phyloP scores from a whole-genome alignment of 2,888 invertebrate genomes.

The Brachynemurus nebulosus region DNA sequence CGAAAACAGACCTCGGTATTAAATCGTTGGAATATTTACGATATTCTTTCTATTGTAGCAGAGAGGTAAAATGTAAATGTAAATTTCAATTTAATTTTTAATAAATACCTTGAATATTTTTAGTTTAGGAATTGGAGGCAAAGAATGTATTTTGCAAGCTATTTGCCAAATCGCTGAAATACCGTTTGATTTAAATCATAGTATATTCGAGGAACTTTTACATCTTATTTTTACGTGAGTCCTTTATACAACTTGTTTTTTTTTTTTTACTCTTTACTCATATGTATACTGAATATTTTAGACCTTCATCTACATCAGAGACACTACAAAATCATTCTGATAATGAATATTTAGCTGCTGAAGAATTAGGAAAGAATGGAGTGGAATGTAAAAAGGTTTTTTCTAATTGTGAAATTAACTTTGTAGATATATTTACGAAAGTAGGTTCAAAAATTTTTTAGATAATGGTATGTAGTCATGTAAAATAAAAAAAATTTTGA shows the following conservation, averaged over 20 bases:
- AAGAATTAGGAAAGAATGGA: constrained; percentile 43
- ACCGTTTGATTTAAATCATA: constrained; percentile 49
- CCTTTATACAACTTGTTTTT: constrained; percentile 5
- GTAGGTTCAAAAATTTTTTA: too few species aligned
- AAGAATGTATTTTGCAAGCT: constrained; percentile 55
- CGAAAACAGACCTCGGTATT: background rate
- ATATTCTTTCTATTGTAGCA: constrained; percentile 2
- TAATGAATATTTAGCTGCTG: constrained; percentile 61
- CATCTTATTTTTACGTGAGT: constrained; percentile 59
- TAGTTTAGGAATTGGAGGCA: constrained; percentile 47
- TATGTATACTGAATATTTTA: constrained; percentile 26
- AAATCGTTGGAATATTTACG: constrained; percentile 7
- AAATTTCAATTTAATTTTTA: background rate
- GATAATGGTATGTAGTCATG: too few species aligned
- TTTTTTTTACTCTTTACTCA: background rate
- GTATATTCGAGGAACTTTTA: constrained; percentile 56
- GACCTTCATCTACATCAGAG: constrained; percentile 58
- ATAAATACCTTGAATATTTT: constrained; percentile 11
- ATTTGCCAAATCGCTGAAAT: constrained; percentile 62
- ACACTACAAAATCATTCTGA: constrained; percentile 46
- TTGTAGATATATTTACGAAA: constrained; percentile 45
- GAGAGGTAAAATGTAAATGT: constrained; percentile 1
- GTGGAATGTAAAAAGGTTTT: constrained; percentile 43
- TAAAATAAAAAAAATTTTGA: too few species aligned
- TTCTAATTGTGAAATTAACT: constrained; percentile 45